A percentile compares a stretch with the other conserved stretches of the same genome.
Conservation (phyloP, 2,113 vertebrate genomes). For the Myanophis thanlyinensis region DNA sequence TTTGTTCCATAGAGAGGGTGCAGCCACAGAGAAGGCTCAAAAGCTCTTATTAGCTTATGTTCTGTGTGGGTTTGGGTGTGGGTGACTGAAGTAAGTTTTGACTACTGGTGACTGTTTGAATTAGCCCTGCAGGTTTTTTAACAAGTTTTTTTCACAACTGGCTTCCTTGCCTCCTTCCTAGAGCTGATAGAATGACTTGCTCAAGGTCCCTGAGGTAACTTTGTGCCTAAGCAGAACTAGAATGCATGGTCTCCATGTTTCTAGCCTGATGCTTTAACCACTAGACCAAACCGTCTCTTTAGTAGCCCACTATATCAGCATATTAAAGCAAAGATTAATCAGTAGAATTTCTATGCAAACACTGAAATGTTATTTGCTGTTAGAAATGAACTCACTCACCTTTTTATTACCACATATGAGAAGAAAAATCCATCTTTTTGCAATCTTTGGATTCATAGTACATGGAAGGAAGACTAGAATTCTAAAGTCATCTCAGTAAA, state of each 20-base stretch:
- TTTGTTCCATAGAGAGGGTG: no score
- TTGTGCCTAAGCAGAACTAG: not conserved
- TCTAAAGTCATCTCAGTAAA: slow-evolving; percentile 46
- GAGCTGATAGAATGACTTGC: not conserved
- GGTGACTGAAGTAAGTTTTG: not conserved
- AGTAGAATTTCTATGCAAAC: not conserved
- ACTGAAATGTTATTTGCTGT: not conserved
- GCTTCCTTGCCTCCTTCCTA: not conserved
- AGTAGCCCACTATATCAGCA: not conserved
- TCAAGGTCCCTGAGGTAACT: not conserved
- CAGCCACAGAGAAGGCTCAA: no score
- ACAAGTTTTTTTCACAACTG: not conserved
- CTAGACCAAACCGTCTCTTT: slow-evolving; percentile 14
- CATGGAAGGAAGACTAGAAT: slow-evolving; percentile 8
- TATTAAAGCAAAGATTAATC: not conserved
- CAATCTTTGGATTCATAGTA: not conserved
- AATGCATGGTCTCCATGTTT: not conserved
- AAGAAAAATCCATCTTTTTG: slow-evolving; percentile 11
- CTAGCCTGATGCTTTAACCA: not conserved
- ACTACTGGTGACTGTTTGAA: not conserved
- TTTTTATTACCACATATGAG: not conserved
- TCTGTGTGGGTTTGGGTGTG: not conserved
- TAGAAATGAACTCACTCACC: not conserved
- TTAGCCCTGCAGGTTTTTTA: not conserved
- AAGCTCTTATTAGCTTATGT: not conserved